Evolutionary conservation across 2,888 invertebrate genomes (phyloP), one percentile per base, ranked within the genome.

Genomic region (Gymnoscelis rufifasciata): DNA sequence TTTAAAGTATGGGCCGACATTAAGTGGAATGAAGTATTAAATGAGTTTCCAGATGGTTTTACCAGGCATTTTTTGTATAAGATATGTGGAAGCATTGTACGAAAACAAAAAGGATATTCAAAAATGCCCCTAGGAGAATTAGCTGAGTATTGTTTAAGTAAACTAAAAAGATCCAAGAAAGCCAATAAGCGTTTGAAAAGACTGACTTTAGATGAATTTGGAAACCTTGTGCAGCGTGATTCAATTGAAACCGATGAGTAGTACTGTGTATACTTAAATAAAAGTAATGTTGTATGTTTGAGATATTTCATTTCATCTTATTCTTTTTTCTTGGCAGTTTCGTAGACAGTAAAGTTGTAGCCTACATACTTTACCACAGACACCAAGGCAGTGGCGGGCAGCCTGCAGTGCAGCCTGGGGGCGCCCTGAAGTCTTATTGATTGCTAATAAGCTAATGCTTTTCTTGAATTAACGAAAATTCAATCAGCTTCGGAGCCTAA

Each of bases 1-100:
- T 83, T 78, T 48, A 61, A 69, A 61, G 59, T 80, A 14, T 84
- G 84, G 86, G 66, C 64, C 42, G 84, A 86, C 51, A 82, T 86
- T 33, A 59, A 71, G 52, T 84, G 84, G 86, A 78, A 76, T 56
- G 73, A 82, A 38, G 39, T 84, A 13, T 44, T 61, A 4, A 59
- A 60, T 27, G 56, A 73, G 29, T 82, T 80, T 53, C 71, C 80
- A 38, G 78, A 78, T 60, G 84, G 79, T 3, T 68, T 73, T 43
- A 83, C 81, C 29, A 60, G 58, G 37, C 39, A 47, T 6, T 83
- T 83, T 61, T 55, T 86, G 29, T 74, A 81, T 43, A 47, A 31
- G 43, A 33, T 64, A 24, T 60, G 64, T 46, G 40, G 46, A 3
- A 24, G 14, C 13, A 27, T 68, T 7, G 51, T 75, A 7, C 38